Base-by-base conservation (phyloP, 2,888 invertebrate genomes). In the Sarcophaga carnaria region DNA sequence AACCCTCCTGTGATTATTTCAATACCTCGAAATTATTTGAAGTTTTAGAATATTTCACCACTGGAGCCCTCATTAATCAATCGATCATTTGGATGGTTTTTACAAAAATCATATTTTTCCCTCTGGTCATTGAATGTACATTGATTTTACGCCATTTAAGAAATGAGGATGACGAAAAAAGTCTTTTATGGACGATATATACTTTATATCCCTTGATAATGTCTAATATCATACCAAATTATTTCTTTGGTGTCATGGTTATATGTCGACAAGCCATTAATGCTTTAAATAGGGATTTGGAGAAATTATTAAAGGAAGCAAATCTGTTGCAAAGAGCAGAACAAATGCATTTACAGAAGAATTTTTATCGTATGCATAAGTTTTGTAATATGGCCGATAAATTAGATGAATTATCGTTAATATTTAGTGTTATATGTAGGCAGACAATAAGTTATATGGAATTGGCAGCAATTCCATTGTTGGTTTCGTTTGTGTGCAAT, bases 341-440 rank as follows among this genome's bases (percentile, higher is more conserved):
- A 54, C 90, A 91, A 67, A 88, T 89, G 77, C 84, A 86, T 69
- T 78, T 90, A 4, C 89, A 90, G n/a, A 90, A 91, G 1, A 80
- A 77, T 8, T 93, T 90, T 66, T 91, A 91, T 80, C 90, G 92
- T 20, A 92, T 91, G 90, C 90, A 92, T 82, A 88, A 83, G 3
- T 93, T 90, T 83, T 93, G 93, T 37, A 88, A 89, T 12, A 85
- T 93, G 25, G 91, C 92, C 3, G 93, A 93, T 76, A 90, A 91
- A 66, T 80, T 93, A 37, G 92, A 93, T 79, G 72, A 70, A 8
- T 85, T 92, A 11, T 89, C 91, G 2, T 59, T 83, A 1, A 89
- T 89, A 25, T 93, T 92, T 76, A 80, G 80, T 2, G 6, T 88
- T 1, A 89, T 91, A 12, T 90, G 90, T 71, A 60, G 76, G 0